These are phyloP conservation scores for Schizaphis graminum DNA, from an alignment of 2,888 invertebrate species.

Conservation along the genomic window DNA sequence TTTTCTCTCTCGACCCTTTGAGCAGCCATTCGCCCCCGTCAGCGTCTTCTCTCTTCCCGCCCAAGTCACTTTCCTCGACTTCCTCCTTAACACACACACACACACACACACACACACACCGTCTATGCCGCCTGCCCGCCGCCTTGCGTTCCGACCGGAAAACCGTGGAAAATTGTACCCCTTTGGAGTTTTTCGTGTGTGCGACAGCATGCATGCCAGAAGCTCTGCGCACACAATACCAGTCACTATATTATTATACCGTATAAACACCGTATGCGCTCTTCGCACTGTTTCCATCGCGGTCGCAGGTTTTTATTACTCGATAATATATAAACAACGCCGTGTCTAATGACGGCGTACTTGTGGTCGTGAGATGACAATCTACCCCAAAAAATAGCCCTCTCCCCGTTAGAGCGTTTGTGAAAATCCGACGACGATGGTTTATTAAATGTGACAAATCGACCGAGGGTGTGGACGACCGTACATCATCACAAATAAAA, in stretches of 20 bases:
- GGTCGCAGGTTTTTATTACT: background rate
- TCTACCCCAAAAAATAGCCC: constrained; percentile 30
- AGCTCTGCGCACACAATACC: background rate
- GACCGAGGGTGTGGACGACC: background rate
- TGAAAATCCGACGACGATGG: constrained; percentile 7
- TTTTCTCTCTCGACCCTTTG: constrained; percentile 36
- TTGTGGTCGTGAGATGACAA: constrained; percentile 39
- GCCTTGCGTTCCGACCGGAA: constrained; percentile 43
- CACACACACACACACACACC: background rate
- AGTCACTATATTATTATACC: background rate
- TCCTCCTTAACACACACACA: background rate
- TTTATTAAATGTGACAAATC: constrained; percentile 63
- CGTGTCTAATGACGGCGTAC: background rate
- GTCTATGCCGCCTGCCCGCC: background rate
- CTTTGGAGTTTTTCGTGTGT: constrained; percentile 4
- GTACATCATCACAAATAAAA: background rate
- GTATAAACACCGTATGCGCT: background rate
- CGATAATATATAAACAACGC: background rate
- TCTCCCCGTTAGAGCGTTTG: background rate
- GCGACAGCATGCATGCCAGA: background rate
- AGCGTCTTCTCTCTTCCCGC: constrained; percentile 10
- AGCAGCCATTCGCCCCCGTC: background rate
- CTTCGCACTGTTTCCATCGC: background rate
- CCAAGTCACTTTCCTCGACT: constrained; percentile 43
- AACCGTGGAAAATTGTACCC: constrained; percentile 43